Percentiles rank a stretch among this genome's conserved stretches.
Conservation (phyloP, 2,888 invertebrate genomes). For the Sisyra terminalis region DNA sequence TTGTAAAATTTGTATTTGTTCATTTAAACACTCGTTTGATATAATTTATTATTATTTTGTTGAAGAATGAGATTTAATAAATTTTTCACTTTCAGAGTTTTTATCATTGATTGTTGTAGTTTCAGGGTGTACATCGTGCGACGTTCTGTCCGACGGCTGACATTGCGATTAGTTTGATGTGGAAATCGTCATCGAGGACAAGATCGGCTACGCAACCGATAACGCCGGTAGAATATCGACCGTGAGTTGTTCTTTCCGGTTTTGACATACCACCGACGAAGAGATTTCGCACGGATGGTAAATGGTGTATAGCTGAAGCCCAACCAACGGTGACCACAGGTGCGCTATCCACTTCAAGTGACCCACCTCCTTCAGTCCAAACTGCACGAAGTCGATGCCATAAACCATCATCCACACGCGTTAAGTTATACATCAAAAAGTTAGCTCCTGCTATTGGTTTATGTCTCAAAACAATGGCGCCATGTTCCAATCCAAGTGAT, state of each 20-base stretch:
- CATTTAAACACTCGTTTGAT: background rate
- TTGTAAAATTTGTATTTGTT: background rate
- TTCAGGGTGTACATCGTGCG: constrained; percentile 22
- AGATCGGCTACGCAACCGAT: constrained; percentile 45
- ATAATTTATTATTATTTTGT: background rate
- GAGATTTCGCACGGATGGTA: constrained; percentile 76
- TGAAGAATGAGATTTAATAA: background rate
- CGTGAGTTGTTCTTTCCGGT: constrained; percentile 20
- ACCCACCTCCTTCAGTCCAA: constrained; percentile 59
- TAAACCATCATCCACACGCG: constrained; percentile 75
- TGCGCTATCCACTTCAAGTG: constrained; percentile 76
- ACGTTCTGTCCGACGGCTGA: constrained; percentile 31
- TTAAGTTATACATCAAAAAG: constrained; percentile 66
- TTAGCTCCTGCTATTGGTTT: constrained; percentile 80
- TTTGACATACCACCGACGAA: constrained; percentile 51
- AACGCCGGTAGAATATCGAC: constrained; percentile 35
- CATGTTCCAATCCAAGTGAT: constrained; percentile 67
- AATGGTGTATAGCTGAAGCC: constrained; percentile 67
- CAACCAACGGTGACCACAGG: constrained; percentile 65
- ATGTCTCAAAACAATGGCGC: constrained; percentile 59
- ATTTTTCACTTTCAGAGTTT: constrained; percentile 1
- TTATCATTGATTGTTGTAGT: background rate
- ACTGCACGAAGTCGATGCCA: constrained; percentile 66
- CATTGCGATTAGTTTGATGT: constrained; percentile 30
- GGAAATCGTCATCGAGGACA: constrained; percentile 40